phyloP scores from a whole-genome alignment of 2,888 invertebrate genomes.

The Drosophila yooni region DNA sequence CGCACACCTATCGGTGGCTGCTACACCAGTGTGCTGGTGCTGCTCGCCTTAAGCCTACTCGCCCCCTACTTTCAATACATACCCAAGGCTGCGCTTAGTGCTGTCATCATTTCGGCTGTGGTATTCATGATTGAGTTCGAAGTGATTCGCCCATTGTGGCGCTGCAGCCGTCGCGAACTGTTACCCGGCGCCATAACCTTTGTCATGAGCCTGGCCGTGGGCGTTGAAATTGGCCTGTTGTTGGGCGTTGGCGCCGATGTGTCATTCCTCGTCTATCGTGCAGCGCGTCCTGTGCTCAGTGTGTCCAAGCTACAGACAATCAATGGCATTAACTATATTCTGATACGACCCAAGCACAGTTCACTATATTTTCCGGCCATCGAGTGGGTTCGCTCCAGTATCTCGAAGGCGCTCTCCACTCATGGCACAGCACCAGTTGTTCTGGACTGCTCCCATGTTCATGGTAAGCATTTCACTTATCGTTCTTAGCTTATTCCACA shows the following conservation, averaged over 20 bases:
- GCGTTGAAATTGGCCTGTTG: slow-evolving; percentile 94
- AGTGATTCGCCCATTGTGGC: slow-evolving; percentile 94
- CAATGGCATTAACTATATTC: slow-evolving; percentile 89
- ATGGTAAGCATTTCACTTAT: slow-evolving; percentile 85
- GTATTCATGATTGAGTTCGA: slow-evolving; percentile 97
- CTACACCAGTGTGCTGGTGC: slow-evolving; percentile 92
- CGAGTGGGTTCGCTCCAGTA: slow-evolving; percentile 92
- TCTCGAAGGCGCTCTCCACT: slow-evolving; percentile 90
- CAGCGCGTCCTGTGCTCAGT: slow-evolving; percentile 91
- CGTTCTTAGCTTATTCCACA: neutral
- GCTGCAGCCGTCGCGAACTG: slow-evolving; percentile 91
- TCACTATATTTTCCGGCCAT: slow-evolving; percentile 92
- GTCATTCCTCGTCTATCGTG: slow-evolving; percentile 91
- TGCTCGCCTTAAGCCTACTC: slow-evolving; percentile 93
- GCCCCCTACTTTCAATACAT: slow-evolving; percentile 96
- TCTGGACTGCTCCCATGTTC: slow-evolving; percentile 92
- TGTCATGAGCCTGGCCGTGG: slow-evolving; percentile 91
- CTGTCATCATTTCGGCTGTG: slow-evolving; percentile 97
- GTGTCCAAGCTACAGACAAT: slow-evolving; percentile 90
- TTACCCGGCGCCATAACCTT: slow-evolving; percentile 94
- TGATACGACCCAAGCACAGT: slow-evolving; percentile 92
- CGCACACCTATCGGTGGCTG: slow-evolving; percentile 94
- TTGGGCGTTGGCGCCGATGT: slow-evolving; percentile 93
- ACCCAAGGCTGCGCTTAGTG: slow-evolving; percentile 94
- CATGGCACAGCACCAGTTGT: slow-evolving; percentile 91